Evolutionary conservation across 2,888 invertebrate genomes (phyloP).

Genomic region (Eupithecia abbreviata): DNA sequence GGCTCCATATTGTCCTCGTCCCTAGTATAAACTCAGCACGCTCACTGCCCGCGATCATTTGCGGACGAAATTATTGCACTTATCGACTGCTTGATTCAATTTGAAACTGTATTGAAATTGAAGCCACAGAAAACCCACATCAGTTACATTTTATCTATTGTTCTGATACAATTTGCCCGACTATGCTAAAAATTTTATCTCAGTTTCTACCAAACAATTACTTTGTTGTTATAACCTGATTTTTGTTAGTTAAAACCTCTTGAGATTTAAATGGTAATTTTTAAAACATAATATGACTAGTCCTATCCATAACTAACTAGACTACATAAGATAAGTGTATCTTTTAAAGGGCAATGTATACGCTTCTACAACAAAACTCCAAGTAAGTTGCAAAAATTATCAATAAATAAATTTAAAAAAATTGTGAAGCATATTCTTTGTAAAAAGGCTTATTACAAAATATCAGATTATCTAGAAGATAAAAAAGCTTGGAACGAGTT

Average conservation of each 20-base stretch:
- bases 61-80: conserved; percentile 47
- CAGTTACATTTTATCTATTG: conserved; percentile 4
- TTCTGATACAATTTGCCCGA: not conserved
- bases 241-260: not conserved
- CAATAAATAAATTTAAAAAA: too few species aligned
- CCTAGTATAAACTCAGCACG: conserved; percentile 50
- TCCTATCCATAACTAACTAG: too few species aligned
- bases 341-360: too few species aligned
- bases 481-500: too few species aligned
- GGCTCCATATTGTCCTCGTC: not conserved
- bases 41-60: conserved; percentile 59
- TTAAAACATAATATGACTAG: not conserved
- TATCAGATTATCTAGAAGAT: too few species aligned
- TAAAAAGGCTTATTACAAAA: too few species aligned
- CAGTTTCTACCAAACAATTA: not conserved
- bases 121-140: conserved; percentile 35
- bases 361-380: too few species aligned
- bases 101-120: conserved; percentile 41
- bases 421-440: too few species aligned
- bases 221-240: not conserved
- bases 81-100: conserved; percentile 44
- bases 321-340: too few species aligned
- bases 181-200: not conserved
- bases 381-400: too few species aligned
- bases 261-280: not conserved